Evolutionary conservation across 2,888 invertebrate genomes (phyloP).

Genomic region (Tridacna gigas): DNA sequence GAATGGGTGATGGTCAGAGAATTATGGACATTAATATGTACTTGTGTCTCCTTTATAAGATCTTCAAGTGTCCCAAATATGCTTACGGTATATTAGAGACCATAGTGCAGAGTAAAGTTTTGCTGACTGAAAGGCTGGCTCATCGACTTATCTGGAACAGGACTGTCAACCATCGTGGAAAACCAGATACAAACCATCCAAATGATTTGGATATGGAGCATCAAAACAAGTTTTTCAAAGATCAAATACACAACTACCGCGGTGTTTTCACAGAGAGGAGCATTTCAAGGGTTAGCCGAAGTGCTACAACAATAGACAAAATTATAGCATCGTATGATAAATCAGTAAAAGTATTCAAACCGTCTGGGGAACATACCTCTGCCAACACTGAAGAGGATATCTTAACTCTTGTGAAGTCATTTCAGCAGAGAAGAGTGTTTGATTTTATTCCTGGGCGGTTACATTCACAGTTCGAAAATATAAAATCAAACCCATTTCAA

Average conservation of each 20-base stretch:
- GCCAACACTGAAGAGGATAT: conserved; percentile 14
- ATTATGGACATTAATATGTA: conserved; percentile 43
- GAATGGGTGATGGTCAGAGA: conserved; percentile 48
- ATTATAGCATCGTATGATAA: conserved; percentile 4
- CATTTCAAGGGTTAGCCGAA: conserved; percentile 46
- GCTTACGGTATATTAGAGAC: conserved; percentile 56
- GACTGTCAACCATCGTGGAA: conserved; percentile 53
- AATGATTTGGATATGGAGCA: conserved; percentile 62
- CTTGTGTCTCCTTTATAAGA: conserved; percentile 38
- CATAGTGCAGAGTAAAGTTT: conserved; percentile 35
- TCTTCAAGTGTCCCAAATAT: conserved; percentile 51
- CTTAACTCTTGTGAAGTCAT: neutral
- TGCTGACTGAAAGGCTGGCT: conserved; percentile 45
- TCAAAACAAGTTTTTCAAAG: conserved; percentile 55
- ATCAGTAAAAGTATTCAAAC: conserved; percentile 1
- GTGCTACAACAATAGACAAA: conserved; percentile 6
- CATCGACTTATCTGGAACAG: conserved; percentile 56
- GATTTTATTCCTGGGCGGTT: conserved; percentile 1
- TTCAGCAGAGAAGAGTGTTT: neutral
- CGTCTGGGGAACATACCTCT: conserved; percentile 32
- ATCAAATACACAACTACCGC: conserved; percentile 43
- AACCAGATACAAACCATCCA: conserved; percentile 47
- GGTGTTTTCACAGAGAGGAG: conserved; percentile 53
- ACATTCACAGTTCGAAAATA: neutral
- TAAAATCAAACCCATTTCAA: neutral